These are phyloP conservation scores for Muscicapa striata DNA, from an alignment of 2,797 vertebrate species.

Conservation along the genomic window DNA sequence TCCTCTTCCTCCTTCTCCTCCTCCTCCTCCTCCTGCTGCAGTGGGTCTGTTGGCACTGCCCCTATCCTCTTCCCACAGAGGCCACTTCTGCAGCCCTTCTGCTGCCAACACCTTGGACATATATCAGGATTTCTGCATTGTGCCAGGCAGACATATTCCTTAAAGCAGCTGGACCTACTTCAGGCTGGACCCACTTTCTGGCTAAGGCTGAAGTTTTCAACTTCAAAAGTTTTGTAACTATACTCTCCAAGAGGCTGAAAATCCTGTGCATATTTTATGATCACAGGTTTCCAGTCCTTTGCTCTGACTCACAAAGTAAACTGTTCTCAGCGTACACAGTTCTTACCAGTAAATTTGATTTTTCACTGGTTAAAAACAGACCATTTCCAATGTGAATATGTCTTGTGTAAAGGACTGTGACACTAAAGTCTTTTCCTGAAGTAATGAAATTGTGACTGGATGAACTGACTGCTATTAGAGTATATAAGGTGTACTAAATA, in stretches of 20 bases:
- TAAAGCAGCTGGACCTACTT: neutral
- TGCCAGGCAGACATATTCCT: neutral
- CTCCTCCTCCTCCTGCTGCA: neutral
- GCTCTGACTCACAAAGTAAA: neutral
- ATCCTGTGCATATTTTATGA: neutral
- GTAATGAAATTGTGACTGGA: neutral
- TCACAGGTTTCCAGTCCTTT: neutral
- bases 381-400: neutral
- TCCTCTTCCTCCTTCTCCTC: neutral
- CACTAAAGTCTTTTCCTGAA: neutral
- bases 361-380: neutral
- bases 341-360: neutral
- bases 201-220: neutral
- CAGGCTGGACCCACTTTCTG: neutral
- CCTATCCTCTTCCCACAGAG: neutral
- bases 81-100: neutral
- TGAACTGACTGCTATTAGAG: neutral
- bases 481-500: neutral
- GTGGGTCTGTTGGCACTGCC: neutral
- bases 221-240: neutral
- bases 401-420: neutral
- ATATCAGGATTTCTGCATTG: neutral
- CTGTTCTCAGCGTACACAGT: fast-evolving
- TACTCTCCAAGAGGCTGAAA: neutral
- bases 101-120: neutral